Evolutionary conservation across 2,797 vertebrate genomes (phyloP).

Genomic region (Poeciliopsis turneri): DNA sequence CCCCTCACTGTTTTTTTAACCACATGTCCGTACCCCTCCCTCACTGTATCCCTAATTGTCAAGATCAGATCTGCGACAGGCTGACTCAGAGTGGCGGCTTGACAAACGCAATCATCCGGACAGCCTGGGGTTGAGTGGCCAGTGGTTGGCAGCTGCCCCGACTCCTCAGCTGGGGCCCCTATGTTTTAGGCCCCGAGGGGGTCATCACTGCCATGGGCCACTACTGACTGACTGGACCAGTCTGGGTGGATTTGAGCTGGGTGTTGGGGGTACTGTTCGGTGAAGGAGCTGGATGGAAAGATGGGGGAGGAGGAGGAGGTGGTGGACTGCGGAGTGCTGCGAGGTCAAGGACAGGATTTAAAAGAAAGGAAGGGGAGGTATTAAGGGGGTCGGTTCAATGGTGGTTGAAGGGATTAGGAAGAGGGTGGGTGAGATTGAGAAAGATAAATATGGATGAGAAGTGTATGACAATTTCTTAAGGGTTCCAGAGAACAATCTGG

Average conservation of each 20-base stretch:
- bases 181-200: slow-evolving; percentile 66
- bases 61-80: slow-evolving; percentile 73
- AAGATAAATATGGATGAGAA: slow-evolving; percentile 50
- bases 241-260: slow-evolving; percentile 48
- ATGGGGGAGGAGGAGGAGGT: not conserved
- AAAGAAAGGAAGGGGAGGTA: slow-evolving; percentile 31
- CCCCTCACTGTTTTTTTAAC: not conserved
- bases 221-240: slow-evolving; percentile 50
- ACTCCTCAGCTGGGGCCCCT: slow-evolving; percentile 81
- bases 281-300: slow-evolving; percentile 28
- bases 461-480: slow-evolving; percentile 58
- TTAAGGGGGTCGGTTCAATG: slow-evolving; percentile 24
- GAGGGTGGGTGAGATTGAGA: slow-evolving; percentile 9
- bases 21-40: slow-evolving; percentile 18
- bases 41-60: slow-evolving; percentile 78
- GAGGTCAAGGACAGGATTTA: slow-evolving; percentile 67
- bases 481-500: slow-evolving; percentile 80
- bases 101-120: slow-evolving; percentile 85
- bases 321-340: slow-evolving; percentile 19
- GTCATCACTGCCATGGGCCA: slow-evolving; percentile 65
- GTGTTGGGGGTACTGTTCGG: slow-evolving; percentile 43
- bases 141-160: slow-evolving; percentile 83
- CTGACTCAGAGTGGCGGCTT: slow-evolving; percentile 84
- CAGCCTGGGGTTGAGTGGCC: slow-evolving; percentile 76
- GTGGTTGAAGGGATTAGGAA: slow-evolving; percentile 38